phyloP scores from a whole-genome alignment of 2,888 invertebrate species.

The Diplolepis rosae region DNA sequence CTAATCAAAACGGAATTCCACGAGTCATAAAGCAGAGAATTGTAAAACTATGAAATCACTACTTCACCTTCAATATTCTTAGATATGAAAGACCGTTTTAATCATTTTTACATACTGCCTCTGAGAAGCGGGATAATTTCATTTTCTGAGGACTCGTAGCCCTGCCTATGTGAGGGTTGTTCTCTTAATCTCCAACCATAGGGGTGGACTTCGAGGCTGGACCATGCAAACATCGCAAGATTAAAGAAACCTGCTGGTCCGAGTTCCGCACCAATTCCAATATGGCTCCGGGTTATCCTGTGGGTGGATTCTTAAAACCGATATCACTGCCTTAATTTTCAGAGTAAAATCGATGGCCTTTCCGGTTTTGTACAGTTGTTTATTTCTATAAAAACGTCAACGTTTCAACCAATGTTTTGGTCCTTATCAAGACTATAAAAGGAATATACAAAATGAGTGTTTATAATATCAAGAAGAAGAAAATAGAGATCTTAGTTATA shows the following conservation, averaged over 20 bases:
- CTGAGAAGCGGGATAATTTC: slow-evolving; percentile 44
- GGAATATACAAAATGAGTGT: too few species aligned
- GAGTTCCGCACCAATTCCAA: slow-evolving; percentile 49
- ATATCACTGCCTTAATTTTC: slow-evolving; percentile 55
- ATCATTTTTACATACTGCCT: slow-evolving; percentile 31
- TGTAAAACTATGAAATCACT: background rate
- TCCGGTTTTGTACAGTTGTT: too few species aligned
- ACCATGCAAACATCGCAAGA: slow-evolving; percentile 73
- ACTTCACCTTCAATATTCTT: background rate
- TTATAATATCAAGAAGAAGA: too few species aligned
- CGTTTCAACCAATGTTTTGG: too few species aligned
- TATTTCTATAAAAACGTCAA: too few species aligned
- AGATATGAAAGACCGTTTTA: background rate
- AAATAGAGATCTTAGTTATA: too few species aligned
- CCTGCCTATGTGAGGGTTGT: slow-evolving; percentile 48
- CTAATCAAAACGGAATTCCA: background rate
- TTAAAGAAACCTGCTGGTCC: slow-evolving; percentile 69
- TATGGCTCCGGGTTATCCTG: slow-evolving; percentile 50
- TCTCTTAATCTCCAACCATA: slow-evolving; percentile 57
- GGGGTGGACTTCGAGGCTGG: slow-evolving; percentile 53
- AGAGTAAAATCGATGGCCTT: slow-evolving; percentile 33
- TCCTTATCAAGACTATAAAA: too few species aligned
- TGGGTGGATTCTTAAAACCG: slow-evolving; percentile 46
- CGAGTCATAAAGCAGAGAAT: background rate
- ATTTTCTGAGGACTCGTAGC: slow-evolving; percentile 42